These are phyloP conservation scores for Cryptoblepharus egeriae DNA, from an alignment of 2,797 vertebrate species.

Conservation along the genomic window DNA sequence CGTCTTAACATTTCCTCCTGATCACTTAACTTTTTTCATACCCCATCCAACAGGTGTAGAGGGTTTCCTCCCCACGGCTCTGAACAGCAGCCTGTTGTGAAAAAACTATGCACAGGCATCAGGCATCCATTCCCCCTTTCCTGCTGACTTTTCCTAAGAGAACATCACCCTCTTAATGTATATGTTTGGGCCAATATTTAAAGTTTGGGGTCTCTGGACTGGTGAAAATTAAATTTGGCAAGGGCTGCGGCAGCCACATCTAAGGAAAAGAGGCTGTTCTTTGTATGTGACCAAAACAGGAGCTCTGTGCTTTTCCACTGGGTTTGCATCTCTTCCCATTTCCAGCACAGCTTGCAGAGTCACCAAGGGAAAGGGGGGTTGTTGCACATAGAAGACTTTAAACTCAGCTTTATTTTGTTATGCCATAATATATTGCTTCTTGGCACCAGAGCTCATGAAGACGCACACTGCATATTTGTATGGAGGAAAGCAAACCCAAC, in stretches of 20 bases:
- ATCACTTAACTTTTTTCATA: too few relatives aligned
- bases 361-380: background rate
- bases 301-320: constrained; percentile 20
- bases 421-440: background rate
- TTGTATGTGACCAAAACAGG: background rate
- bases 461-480: constrained; percentile 9
- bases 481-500: background rate
- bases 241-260: background rate
- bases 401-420: background rate
- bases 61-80: too few relatives aligned
- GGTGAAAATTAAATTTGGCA: too few relatives aligned
- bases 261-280: background rate
- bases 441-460: background rate
- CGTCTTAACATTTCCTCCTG: too few relatives aligned
- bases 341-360: background rate
- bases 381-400: background rate
- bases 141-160: background rate
- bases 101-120: too few relatives aligned
- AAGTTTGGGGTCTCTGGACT: background rate
- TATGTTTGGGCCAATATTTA: background rate
- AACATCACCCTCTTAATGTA: background rate
- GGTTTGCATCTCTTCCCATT: background rate
- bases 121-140: too few relatives aligned
- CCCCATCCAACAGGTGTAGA: too few relatives aligned
- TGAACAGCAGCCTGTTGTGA: too few relatives aligned